Evolutionary conservation across 1,140 invertebrate species (phyloP), one percentile per base, ranked within the genome.

Genomic region (Cardiocondyla obscurior): DNA sequence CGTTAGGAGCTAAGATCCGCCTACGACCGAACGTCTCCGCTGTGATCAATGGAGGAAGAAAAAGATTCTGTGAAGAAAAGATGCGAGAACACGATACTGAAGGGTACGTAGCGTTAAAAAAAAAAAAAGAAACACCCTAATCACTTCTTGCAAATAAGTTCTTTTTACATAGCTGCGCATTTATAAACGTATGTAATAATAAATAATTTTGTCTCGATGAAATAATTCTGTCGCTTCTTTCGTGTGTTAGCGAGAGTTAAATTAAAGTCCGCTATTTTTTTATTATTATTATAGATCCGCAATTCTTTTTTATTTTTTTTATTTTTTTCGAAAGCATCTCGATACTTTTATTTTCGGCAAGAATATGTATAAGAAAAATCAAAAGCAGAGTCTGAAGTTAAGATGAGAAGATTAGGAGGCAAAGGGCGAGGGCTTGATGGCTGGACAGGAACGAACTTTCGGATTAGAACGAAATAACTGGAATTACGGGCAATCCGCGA

Each of bases 401-500:
- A 81, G 58, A 83, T 79, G 72, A 53, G 70, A 51, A 53, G 64
- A 76, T 79, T 58, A 19, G 33, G 51, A 46, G 22, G 82, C 49
- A 62, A 42, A 62, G 81, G 76, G 77, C 65, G 46, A 73, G 55
- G 72, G 60, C 49, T 46, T 53, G 85, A 74, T 89, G 70, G 72
- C 67, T 69, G 83, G 85, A 88, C 86, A 89, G 79, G 81, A 67
- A 86, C 62, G 85, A 90, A 89, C 77, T 85, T 81, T 81, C 58
- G 83, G 83, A 89, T 89, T 88, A 87, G 85, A 62, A 77, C 82
- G 86, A 90, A 91, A 90, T 90, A 86, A 90, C 77, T 89, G 83
- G 90, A 77, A 91, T 90, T 88, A 88, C 81, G 19, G 82, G 86
- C 89, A 91, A 92, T 91, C 88, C 86, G 85, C 82, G 84, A 90